Conservation (phyloP, 2,888 invertebrate species). For the Tetheella fluctuosa region DNA sequence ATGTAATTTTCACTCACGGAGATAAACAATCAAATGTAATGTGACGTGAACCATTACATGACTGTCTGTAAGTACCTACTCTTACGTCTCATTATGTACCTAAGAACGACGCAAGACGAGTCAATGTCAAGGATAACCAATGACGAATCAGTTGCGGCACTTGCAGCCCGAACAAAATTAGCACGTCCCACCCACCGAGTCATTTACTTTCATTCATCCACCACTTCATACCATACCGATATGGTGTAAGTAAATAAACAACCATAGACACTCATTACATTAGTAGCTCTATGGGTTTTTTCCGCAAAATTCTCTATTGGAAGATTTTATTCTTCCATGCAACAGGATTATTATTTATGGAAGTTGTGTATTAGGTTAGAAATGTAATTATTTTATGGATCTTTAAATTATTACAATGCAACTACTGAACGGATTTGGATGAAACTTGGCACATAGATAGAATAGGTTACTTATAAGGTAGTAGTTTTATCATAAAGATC, state of each 20-base stretch:
- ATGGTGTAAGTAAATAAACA: background rate
- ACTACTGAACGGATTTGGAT: too few species aligned
- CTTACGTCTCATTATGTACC: background rate
- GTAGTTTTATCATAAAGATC: too few species aligned
- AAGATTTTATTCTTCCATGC: background rate
- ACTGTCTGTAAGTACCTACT: background rate
- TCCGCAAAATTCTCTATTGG: background rate
- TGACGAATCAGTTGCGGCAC: conserved; percentile 15
- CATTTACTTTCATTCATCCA: conserved; percentile 19
- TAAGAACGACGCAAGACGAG: background rate
- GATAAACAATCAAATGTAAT: too few species aligned
- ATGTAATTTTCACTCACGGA: too few species aligned
- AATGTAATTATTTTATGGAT: too few species aligned
- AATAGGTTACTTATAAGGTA: too few species aligned
- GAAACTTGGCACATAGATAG: too few species aligned
- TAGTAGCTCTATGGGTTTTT: background rate
- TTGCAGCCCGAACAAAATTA: conserved; percentile 28
- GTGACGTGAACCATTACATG: too few species aligned
- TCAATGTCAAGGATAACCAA: conserved; percentile 40
- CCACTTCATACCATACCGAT: background rate
- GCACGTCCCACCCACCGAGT: conserved; percentile 30
- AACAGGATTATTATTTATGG: background rate
- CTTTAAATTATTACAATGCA: background rate
- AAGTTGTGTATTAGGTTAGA: too few species aligned
- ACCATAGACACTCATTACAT: too few species aligned